These are phyloP conservation scores for Lasiurus borealis DNA, from an alignment of 2,113 vertebrate genomes.

Conservation along the genomic window DNA sequence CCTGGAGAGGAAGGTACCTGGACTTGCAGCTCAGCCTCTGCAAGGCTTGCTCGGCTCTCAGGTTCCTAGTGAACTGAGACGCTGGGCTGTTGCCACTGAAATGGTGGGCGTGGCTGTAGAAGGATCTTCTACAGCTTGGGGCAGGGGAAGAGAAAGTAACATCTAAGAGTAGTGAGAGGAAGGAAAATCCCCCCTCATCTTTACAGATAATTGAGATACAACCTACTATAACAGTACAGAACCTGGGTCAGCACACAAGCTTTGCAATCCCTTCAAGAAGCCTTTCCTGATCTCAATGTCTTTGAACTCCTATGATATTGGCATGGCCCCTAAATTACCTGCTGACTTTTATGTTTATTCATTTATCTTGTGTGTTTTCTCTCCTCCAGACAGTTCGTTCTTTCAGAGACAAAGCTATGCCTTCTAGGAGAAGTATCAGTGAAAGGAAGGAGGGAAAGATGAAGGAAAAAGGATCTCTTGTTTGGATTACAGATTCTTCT, in stretches of 20 bases:
- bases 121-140: background rate
- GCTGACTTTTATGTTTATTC: background rate
- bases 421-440: constrained; percentile 13
- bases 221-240: background rate
- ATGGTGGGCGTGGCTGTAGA: background rate
- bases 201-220: background rate
- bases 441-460: background rate
- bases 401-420: background rate
- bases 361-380: background rate
- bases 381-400: background rate
- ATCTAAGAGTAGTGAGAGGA: too few relatives aligned
- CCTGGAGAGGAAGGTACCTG: background rate
- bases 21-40: background rate
- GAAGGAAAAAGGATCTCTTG: background rate
- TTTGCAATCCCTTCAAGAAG: background rate
- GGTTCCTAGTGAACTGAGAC: background rate
- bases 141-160: background rate
- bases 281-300: background rate
- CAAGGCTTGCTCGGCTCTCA: background rate
- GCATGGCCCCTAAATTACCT: background rate
- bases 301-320: background rate
- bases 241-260: fast-evolving
- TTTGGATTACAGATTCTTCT: background rate
- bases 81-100: background rate
- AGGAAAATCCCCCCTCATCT: background rate